Evolutionary conservation across 1,140 invertebrate species (phyloP), one percentile per base, ranked within the genome.

Genomic region (Ptiloglossa arizonensis): DNA sequence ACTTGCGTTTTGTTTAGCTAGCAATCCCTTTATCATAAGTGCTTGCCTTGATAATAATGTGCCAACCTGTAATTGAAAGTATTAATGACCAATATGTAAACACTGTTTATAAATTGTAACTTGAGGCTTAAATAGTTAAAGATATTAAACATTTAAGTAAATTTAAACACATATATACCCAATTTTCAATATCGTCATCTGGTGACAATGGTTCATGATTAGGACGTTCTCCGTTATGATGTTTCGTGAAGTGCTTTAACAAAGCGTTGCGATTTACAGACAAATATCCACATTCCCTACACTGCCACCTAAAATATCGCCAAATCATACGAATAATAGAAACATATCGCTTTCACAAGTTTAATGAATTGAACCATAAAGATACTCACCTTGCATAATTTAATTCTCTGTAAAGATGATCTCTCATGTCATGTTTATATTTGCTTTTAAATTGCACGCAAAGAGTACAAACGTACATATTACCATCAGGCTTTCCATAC

Each of bases 351-450:
- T 22, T 41, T 6, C 0, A 24, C 2, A 4, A 35, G 35, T 24
- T 6, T 13, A 48, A 32, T 9, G 1, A 52, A n/a, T 41, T 0
- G 13, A 64, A 29, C 5, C 3, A 17, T 13, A 46, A 67, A 32
- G 52, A 22, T 11, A 17, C 22, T 87, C 86, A 93, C 92, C 91
- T 93, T 19, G 89, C 86, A 80, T 94, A 94, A 32, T 93, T 91
- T 4, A 94, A 80, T 80, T 95, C 94, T 29, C 93, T 90, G 66
- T 91, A 94, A 32, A 95, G 79, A 87, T 95, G 94, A 77, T 93
- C 92, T 17, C 92, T 87, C 77, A 95, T 92, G 46, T 94, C 93
- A 5, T 91, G 87, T n/a, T 92, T 91, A 46, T 93, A 92, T 27
- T 90, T 93, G 0, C 93, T 92, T 66, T 92, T 93, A 76, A 93